A percentile compares a stretch with the other conserved stretches of the same genome.
phyloP scores from a whole-genome alignment of 2,888 invertebrate genomes.

The Hartigia nigra region DNA sequence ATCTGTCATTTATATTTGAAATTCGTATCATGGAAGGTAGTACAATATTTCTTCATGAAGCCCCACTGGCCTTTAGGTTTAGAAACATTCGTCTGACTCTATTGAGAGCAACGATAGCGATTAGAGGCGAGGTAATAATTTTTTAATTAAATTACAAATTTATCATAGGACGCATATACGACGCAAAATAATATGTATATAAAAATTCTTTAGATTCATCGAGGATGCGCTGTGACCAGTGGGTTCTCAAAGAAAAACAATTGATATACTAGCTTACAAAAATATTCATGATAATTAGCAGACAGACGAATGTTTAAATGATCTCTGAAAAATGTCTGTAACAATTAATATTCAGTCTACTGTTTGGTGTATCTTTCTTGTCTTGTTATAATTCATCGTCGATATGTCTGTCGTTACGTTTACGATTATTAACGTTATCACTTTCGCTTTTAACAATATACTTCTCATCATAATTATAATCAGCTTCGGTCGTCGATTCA shows the following conservation, averaged over 20 bases:
- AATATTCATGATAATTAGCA: background rate
- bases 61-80: background rate
- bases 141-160: background rate
- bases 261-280: background rate
- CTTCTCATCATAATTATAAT: slow-evolving; percentile 25
- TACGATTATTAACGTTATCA: slow-evolving; percentile 26
- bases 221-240: background rate
- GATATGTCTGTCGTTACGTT: slow-evolving; percentile 42
- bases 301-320: background rate
- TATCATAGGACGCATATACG: background rate
- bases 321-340: slow-evolving; percentile 7
- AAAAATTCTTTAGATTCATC: background rate
- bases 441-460: slow-evolving; percentile 24
- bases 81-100: background rate
- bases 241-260: background rate
- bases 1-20: background rate
- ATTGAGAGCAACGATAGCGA: background rate
- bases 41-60: background rate
- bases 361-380: slow-evolving; percentile 26
- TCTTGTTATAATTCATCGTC: slow-evolving; percentile 51
- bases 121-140: background rate
- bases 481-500: slow-evolving; percentile 7
- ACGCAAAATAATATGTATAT: background rate
- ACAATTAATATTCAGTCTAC: slow-evolving; percentile 36
- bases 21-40: background rate